Conservation (phyloP, 2,888 invertebrate species). For the Entomobrya multifasciata region DNA sequence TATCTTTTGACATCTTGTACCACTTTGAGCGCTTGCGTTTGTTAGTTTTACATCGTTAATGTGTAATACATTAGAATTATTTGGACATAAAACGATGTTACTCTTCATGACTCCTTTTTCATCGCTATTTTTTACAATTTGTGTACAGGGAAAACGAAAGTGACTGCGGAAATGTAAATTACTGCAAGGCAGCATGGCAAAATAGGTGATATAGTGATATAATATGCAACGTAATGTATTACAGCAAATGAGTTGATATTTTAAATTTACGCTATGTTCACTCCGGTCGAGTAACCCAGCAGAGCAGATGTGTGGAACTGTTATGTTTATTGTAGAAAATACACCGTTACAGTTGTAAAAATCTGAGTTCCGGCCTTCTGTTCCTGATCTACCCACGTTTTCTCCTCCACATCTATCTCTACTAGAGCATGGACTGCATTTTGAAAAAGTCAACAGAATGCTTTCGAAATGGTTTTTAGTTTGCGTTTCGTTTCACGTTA, state of each 20-base stretch:
- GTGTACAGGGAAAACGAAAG: too few species aligned
- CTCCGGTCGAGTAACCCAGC: too few species aligned
- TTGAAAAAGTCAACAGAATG: conserved; percentile 2
- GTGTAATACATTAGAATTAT: conserved; percentile 1
- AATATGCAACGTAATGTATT: too few species aligned
- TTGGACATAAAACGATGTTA: background rate
- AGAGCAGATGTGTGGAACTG: background rate
- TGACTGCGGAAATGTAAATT: too few species aligned
- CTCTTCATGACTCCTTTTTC: too few species aligned
- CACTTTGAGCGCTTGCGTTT: conserved; percentile 5
- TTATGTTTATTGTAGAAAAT: background rate
- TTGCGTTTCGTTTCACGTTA: background rate
- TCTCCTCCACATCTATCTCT: background rate
- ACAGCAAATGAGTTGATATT: too few species aligned
- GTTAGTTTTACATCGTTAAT: conserved; percentile 14
- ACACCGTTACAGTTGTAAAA: background rate
- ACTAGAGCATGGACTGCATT: conserved; percentile 15
- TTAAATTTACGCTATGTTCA: too few species aligned
- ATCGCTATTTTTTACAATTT: too few species aligned
- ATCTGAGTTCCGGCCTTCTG: background rate
- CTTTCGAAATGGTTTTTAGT: background rate
- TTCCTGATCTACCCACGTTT: background rate
- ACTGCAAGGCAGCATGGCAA: too few species aligned
- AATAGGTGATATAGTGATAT: too few species aligned
- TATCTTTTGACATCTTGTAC: conserved; percentile 16